Conservation (phyloP, 2,113 vertebrate species). For the Lipotes vexillifer region DNA sequence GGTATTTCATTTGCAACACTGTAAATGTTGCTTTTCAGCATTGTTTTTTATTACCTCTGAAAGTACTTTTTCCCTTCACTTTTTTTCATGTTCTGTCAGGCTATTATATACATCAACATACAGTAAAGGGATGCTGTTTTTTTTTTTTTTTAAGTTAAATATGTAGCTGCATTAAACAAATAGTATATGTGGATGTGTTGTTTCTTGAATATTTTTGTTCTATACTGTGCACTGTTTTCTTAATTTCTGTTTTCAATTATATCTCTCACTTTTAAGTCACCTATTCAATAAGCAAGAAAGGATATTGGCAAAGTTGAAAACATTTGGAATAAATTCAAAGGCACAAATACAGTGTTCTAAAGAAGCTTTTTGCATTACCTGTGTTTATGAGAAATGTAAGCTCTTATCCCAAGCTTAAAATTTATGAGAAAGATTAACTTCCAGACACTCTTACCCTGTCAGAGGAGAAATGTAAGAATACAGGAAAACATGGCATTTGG, state of each 20-base stretch:
- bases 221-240: not conserved
- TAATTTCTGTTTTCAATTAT: constrained; percentile 9
- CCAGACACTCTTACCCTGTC: not conserved
- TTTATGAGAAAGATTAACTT: not conserved
- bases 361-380: not conserved
- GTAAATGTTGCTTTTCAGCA: not conserved
- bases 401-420: not conserved
- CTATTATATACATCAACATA: not conserved
- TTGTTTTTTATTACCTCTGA: constrained; percentile 36
- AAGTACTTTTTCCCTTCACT: not conserved
- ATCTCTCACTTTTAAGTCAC: not conserved
- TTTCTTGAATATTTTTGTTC: not conserved
- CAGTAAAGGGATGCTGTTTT: not conserved
- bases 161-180: not conserved
- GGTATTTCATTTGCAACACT: not conserved
- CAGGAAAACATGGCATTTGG: not conserved
- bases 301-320: not conserved
- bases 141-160: not conserved
- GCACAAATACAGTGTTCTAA: not conserved
- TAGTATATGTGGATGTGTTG: not conserved
- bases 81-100: not conserved
- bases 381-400: not conserved
- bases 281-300: constrained; percentile 1
- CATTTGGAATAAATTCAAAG: not conserved
- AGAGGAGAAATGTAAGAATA: not conserved